These are phyloP conservation scores for Todus mexicanus DNA, from an alignment of 2,797 vertebrate species.

Conservation along the genomic window DNA sequence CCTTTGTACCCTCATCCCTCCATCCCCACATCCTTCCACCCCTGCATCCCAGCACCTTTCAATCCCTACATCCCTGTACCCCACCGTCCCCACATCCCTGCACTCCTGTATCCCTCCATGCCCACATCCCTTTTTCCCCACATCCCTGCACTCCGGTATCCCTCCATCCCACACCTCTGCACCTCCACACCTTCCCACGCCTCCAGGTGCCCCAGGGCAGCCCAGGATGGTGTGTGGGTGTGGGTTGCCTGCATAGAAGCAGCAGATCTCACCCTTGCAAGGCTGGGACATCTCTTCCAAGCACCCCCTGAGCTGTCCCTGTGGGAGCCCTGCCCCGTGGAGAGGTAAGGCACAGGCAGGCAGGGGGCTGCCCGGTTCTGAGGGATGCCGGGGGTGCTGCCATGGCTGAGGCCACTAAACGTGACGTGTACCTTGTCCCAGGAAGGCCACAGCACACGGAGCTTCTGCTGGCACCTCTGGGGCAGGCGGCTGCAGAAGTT, in stretches of 20 bases:
- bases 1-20: background rate
- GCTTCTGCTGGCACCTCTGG: background rate
- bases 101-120: too few relatives aligned
- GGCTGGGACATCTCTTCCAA: background rate
- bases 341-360: background rate
- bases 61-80: background rate
- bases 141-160: too few relatives aligned
- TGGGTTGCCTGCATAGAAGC: background rate
- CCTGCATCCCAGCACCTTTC: too few relatives aligned
- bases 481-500: background rate
- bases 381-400: background rate
- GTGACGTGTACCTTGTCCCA: background rate
- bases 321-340: background rate
- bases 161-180: background rate
- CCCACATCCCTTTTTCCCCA: background rate
- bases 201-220: background rate
- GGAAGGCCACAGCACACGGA: background rate
- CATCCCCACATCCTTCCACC: background rate
- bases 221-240: background rate
- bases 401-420: fast-evolving
- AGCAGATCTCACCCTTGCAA: background rate
- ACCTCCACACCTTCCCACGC: background rate
- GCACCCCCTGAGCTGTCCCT: background rate
- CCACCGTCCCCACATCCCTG: background rate
- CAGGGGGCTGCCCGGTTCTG: background rate